Base-by-base conservation (phyloP, 2,888 invertebrate genomes). In the Tricholauxania praeusta region DNA sequence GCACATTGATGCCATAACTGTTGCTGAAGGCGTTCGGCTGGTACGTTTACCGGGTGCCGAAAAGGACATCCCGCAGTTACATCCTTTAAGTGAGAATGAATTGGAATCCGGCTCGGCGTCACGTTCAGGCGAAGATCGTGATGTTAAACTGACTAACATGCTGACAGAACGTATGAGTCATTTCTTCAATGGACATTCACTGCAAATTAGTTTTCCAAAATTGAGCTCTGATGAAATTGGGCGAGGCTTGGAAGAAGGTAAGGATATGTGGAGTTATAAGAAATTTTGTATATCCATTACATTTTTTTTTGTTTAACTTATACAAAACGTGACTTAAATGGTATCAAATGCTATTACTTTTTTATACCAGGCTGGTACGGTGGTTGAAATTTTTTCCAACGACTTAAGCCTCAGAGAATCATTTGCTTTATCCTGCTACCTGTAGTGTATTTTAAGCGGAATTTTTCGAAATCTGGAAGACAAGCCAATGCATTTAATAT, bases 151-250 rank as follows among this genome's bases (percentile, higher is more conserved):
- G 62, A 91, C 92, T 5, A 89, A 90, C 55, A 90, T 94, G 89
- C 87, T 95, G 15, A 89, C 93, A 87, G 93, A 94, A 73, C 90
- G 92, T 68, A 86, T 94, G 19, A 90, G 93, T 8, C 89, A 91
- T 60, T 91, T 94, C 80, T 90, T 94, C 78, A 93, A 92, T 79
- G 92, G 93, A 0, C 92, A 94, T 83, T 93, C 93, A 51, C 87
- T 95, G 62, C 94, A 94, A 86, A 89, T 96, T 73, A 92, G 92
- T 28, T 88, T 95, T 79, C 95, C 95, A 1, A 92, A 92, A 83
- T 88, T 94, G 73, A 89, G 91, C 8, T 90, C 92, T 2, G 89
- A 90, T 59, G 93, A 94, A 75, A 86, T 94, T 19, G 91, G 92
- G 78, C 89, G 91, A 19, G 91, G 92, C 55, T 87, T 94, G 62